Base-by-base conservation (phyloP, 2,888 invertebrate species). In the Volucella inflata region DNA sequence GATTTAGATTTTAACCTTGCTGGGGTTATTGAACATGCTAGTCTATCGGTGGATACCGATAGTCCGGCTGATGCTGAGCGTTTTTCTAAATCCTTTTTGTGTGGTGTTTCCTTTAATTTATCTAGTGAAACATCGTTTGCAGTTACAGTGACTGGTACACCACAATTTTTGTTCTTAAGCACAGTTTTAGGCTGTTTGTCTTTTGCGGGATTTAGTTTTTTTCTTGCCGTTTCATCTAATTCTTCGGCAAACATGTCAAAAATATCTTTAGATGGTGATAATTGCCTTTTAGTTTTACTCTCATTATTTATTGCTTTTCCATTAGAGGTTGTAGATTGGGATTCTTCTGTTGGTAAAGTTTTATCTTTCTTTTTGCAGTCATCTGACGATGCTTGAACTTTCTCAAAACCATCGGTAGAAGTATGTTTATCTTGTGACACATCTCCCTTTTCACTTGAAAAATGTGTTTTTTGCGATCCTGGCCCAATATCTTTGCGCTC, bases 181-280 rank as follows among this genome's bases (percentile, higher is more conserved):
- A 11, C 48, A 0, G 55, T 57, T n/a, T 10, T 21, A 0, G 75
- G 70, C 30, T 2, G 3, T 36, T 44, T 42, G 0, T 42, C 38
- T 17, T 72, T 78, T 1, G 51, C 50, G 0, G 67, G 62, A 55
- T 62, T 85, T 8, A 51, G 12, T 3, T n/a, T 48, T 6, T n/a
- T 71, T 44, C 64, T 80, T 16, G 40, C 38, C 10, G 30, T 70
- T 1, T 68, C 76, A 8, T 76, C 62, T 10, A 85, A 11, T 4
- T 85, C 76, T 46, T 85, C 85, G 17, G 85, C 85, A 8, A 85
- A 85, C 85, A 85, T 85, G n/a, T 85, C 85, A 64, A 85, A 80
- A 3, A 76, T 50, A 11, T 51, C 36, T 0, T 42, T 57, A 1
- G 75, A 30, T 16, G 42, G 62, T 1, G 50, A 57, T 21, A 2